phyloP scores from a whole-genome alignment of 2,888 invertebrate species.

The Latrodectus hesperus region DNA sequence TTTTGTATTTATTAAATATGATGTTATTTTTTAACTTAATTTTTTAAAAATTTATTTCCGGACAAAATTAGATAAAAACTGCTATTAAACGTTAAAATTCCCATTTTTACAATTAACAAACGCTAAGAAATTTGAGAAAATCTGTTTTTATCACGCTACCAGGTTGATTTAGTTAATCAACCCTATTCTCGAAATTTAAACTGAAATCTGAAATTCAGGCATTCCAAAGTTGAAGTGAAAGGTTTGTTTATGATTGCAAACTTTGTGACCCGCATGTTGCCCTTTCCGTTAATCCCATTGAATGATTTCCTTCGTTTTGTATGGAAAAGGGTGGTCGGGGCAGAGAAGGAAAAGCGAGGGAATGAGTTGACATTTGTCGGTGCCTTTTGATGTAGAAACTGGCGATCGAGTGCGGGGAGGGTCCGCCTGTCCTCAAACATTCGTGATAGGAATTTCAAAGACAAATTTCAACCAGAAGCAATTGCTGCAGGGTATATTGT shows the following conservation, averaged over 20 bases:
- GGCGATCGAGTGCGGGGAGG: background rate
- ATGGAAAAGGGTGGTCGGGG: conserved; percentile 8
- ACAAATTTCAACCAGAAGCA: no score
- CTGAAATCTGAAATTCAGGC: no score
- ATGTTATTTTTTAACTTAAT: no score
- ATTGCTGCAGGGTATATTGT: background rate
- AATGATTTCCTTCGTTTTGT: conserved; percentile 44
- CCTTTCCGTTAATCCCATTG: conserved; percentile 50
- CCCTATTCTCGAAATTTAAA: no score
- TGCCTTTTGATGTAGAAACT: conserved; percentile 61
- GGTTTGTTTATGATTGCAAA: conserved; percentile 42
- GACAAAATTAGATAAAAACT: no score
- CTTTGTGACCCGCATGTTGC: conserved; percentile 55
- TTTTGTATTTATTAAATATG: no score
- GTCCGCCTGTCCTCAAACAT: conserved; percentile 32
- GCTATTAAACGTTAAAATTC: no score
- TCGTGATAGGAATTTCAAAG: conserved; percentile 47
- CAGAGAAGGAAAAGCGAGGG: background rate
- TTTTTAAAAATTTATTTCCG: no score
- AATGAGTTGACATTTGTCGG: background rate
- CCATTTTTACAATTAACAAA: no score
- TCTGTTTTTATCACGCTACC: no score
- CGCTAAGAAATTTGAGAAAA: no score
- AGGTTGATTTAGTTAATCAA: no score
- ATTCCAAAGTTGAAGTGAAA: background rate